A percentile compares a stretch with the other conserved stretches of the same genome.
These are phyloP conservation scores for Paedocypris sp. DNA, from an alignment of 2,113 vertebrate species.

Conservation along the genomic window DNA sequence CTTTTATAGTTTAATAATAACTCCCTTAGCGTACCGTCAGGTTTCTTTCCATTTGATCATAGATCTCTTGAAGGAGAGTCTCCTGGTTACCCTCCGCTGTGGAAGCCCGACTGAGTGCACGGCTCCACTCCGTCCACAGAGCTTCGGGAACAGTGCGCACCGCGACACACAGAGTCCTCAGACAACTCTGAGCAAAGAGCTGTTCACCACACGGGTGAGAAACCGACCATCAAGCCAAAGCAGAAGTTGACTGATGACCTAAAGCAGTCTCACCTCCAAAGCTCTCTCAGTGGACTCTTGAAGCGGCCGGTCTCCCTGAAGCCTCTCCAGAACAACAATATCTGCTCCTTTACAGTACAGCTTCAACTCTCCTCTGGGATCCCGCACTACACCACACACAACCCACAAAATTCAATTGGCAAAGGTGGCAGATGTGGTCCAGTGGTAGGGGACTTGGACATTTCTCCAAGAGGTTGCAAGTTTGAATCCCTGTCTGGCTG, in stretches of 20 bases:
- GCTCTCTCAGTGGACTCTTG: conserved; percentile 59
- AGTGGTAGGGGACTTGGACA: no score
- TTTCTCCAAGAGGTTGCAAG: neutral
- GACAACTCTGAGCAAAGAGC: conserved; percentile 65
- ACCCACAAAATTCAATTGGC: neutral
- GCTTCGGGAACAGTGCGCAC: conserved; percentile 68
- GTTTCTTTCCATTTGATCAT: conserved; percentile 74
- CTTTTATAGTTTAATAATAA: neutral
- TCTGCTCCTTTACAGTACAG: conserved; percentile 92
- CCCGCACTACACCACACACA: conserved; percentile 61
- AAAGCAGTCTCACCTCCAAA: conserved; percentile 64
- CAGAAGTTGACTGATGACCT: no score
- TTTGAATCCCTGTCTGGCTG: no score
- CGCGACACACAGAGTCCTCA: conserved; percentile 82
- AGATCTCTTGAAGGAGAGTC: conserved; percentile 58
- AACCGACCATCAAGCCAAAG: no score
- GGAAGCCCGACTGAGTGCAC: conserved; percentile 50
- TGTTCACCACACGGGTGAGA: conserved; percentile 21
- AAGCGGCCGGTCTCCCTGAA: conserved; percentile 42
- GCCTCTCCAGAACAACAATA: conserved; percentile 70
- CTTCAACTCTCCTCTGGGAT: conserved; percentile 72
- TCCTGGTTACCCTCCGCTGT: conserved; percentile 52
- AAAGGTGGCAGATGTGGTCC: neutral
- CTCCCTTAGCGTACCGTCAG: conserved; percentile 61
- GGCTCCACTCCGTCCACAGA: conserved; percentile 61